A percentile compares a stretch with the other conserved stretches of the same genome.
These are phyloP conservation scores for Mormyrus iriodes DNA, from an alignment of 2,113 vertebrate genomes.

Conservation along the genomic window DNA sequence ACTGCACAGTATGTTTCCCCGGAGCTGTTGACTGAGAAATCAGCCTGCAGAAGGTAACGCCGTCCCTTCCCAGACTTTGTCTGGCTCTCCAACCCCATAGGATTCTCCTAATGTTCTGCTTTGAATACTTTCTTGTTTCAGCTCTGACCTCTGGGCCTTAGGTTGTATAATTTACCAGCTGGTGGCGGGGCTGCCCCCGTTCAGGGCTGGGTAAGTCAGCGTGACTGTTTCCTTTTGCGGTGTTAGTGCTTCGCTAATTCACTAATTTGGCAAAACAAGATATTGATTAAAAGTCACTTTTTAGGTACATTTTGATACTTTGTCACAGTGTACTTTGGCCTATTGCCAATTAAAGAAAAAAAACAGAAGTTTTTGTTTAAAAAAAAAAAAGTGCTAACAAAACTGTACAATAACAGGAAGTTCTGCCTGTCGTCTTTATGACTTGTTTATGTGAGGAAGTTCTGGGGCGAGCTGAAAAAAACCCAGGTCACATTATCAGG, in stretches of 20 bases:
- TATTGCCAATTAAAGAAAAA: not conserved
- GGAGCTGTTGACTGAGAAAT: conserved; percentile 95
- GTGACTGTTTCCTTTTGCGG: not conserved
- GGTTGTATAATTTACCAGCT: conserved; percentile 83
- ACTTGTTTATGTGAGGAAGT: conserved; percentile 39
- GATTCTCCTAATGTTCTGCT: not conserved
- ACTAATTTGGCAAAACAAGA: not conserved
- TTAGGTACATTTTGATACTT: not conserved
- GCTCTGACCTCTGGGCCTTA: conserved; percentile 78
- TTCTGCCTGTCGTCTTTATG: conserved; percentile 36
- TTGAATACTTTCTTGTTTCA: conserved; percentile 5
- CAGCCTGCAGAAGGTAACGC: conserved; percentile 59
- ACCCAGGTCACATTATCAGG: conserved; percentile 14
- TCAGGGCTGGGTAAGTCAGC: conserved; percentile 74
- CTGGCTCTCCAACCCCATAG: not conserved
- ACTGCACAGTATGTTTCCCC: conserved; percentile 56
- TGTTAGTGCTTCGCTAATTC: not conserved
- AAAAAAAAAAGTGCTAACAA: conserved; percentile 18
- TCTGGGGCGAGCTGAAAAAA: conserved; percentile 24
- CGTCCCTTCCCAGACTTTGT: not conserved
- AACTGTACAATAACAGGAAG: conserved; percentile 45
- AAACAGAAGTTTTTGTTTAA: not conserved
- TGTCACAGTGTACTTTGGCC: not conserved
- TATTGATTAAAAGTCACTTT: not conserved
- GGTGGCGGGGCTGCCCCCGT: conserved; percentile 76